phyloP scores from a whole-genome alignment of 2,113 vertebrate genomes.

The Podarcis raffonei region DNA sequence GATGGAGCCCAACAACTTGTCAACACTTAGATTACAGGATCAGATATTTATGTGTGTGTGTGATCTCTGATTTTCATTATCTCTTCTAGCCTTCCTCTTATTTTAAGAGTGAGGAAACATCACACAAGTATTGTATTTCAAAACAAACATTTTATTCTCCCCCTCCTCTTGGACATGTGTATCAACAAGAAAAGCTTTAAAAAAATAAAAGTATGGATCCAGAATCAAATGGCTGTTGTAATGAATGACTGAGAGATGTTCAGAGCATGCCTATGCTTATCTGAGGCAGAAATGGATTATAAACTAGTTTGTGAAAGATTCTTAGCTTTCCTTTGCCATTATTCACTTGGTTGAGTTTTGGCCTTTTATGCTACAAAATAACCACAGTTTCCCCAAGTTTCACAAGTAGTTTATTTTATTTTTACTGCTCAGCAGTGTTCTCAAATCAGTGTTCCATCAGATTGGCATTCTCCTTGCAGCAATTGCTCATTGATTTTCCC shows the following conservation, averaged over 20 bases:
- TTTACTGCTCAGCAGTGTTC: neutral
- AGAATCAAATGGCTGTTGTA: neutral
- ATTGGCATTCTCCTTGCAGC: neutral
- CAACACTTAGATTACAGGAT: slow-evolving; percentile 61
- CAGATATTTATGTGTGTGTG: slow-evolving; percentile 24
- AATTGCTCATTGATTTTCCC: neutral
- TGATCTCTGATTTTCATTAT: slow-evolving; percentile 47
- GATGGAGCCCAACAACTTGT: slow-evolving; percentile 67
- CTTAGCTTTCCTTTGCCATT: neutral
- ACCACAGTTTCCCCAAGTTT: neutral
- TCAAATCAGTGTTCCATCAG: neutral
- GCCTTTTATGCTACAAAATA: neutral
- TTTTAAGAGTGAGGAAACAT: slow-evolving; percentile 25
- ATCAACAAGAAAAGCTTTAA: neutral
- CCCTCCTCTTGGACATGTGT: neutral
- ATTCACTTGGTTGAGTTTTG: neutral
- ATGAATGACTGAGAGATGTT: neutral
- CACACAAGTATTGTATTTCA: slow-evolving; percentile 2
- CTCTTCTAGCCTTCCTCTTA: slow-evolving; percentile 8
- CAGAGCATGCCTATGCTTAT: neutral
- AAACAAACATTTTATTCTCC: slow-evolving; percentile 37
- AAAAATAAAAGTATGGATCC: neutral
- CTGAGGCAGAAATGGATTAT: neutral
- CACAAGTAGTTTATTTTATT: neutral
- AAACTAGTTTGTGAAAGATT: neutral